phyloP scores from a whole-genome alignment of 2,113 vertebrate species.

The Carassius auratus region DNA sequence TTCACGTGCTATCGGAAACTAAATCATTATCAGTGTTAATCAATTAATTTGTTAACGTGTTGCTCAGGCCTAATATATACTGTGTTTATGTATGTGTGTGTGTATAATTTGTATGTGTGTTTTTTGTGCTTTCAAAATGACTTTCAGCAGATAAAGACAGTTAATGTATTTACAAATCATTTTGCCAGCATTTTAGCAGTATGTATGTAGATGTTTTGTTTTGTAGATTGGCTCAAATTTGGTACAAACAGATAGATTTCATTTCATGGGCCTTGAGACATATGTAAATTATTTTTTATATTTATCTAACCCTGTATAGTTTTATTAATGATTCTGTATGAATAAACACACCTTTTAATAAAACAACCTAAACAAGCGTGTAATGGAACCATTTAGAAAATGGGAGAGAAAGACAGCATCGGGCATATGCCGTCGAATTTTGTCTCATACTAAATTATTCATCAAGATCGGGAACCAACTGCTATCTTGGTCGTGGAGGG shows the following conservation, averaged over 20 bases:
- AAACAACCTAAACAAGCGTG: conserved; percentile 13
- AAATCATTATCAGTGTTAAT: too few relatives aligned
- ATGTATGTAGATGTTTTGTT: background rate
- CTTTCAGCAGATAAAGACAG: too few relatives aligned
- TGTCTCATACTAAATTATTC: conserved; percentile 61
- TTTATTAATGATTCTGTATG: background rate
- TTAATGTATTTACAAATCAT: background rate
- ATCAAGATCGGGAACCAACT: conserved; percentile 55
- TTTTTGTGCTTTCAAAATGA: too few relatives aligned
- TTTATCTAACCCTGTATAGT: background rate
- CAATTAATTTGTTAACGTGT: too few relatives aligned
- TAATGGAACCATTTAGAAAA: background rate
- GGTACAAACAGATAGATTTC: background rate
- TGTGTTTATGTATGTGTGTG: too few relatives aligned
- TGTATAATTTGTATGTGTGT: too few relatives aligned
- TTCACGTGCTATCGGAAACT: too few relatives aligned
- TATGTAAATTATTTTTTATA: background rate
- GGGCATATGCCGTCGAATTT: conserved; percentile 45
- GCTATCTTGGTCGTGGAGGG: conserved; percentile 14
- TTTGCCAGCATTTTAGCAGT: background rate
- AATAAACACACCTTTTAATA: background rate
- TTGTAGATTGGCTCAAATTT: background rate
- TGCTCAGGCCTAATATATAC: too few relatives aligned
- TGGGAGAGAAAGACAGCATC: conserved; percentile 13
- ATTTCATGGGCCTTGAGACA: background rate